Evolutionary conservation across 2,888 invertebrate species (phyloP), one percentile per base, ranked within the genome.

Genomic region (Himalopsyche anomala): DNA sequence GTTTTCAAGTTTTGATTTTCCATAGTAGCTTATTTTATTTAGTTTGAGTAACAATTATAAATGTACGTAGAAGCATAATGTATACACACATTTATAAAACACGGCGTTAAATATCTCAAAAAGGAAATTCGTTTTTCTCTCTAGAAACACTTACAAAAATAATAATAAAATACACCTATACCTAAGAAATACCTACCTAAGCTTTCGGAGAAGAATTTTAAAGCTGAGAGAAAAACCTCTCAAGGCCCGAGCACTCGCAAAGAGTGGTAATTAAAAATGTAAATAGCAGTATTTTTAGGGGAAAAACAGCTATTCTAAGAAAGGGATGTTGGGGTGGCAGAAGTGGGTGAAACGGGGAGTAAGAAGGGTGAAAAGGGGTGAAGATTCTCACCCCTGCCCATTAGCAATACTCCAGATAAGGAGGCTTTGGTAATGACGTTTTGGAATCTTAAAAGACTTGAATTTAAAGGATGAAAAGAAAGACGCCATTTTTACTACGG

Each of bases 181-280:
- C 74, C 74, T 36, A 38, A 28, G 36, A 38, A 36, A 74, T 74
- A 74, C 15, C 74, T 74, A 74, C 74, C 74, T 74, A 74, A 74
- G 74, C 74, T 3, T 74, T 74, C 36, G 74, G 74, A 74, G 74
- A 74, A 74, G 74, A 74, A 74, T 74, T 74, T 74, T 74, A 74
- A 74, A 74, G 74, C 74, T 74, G 15, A 74, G 74, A 74, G 74
- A 74, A 74, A 74, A 74, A 74, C 74, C 74, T 74, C 74, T 74
- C 74, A 74, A 74, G 74, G 74, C 74, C 74, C 74, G 82, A 79
- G 82, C 83, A 84, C 87, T 88, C 82, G 84, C 87, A 86, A 88
- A 88, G 88, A 87, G 87, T 87, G 87, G 85, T 88, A 88, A 88
- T 88, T 88, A 88, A 88, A 88, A 88, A 88, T 88, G 88, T 87